Evolutionary conservation across 2,797 vertebrate species (phyloP).

Genomic region (Pterois miles): DNA sequence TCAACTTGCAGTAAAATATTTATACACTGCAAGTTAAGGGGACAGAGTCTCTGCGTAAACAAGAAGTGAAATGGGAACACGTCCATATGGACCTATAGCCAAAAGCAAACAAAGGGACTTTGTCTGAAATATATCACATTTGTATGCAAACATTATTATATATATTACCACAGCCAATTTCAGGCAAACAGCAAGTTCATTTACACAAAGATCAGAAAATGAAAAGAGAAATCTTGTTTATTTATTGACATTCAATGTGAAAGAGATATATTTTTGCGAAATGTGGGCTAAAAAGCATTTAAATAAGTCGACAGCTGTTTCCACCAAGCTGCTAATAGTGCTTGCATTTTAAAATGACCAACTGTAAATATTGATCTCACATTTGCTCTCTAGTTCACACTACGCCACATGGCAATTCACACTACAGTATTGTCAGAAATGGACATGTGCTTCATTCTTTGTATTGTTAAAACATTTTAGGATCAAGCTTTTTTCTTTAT

Average conservation of each 20-base stretch:
- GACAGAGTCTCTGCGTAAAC: constrained; percentile 55
- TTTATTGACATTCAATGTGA: neutral
- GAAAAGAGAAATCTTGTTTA: neutral
- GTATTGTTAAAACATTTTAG: neutral
- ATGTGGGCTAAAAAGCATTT: neutral
- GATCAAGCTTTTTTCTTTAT: neutral
- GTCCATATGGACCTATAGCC: constrained; percentile 22
- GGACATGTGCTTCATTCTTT: neutral
- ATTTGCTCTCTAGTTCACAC: neutral
- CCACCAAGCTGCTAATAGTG: neutral
- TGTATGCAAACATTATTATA: neutral
- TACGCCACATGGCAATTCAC: neutral
- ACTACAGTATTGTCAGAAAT: neutral
- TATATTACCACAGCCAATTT: neutral
- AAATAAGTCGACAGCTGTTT: neutral
- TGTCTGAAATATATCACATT: constrained; percentile 3
- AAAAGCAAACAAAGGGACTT: constrained; percentile 29
- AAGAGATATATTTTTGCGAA: neutral
- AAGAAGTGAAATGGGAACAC: constrained; percentile 49
- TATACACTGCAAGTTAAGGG: constrained; percentile 56
- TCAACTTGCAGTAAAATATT: constrained; percentile 71
- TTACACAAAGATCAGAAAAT: neutral
- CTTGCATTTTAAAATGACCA: neutral
- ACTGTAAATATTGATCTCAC: constrained; percentile 18
- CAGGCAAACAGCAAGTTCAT: neutral